Conservation (phyloP, 2,113 vertebrate genomes). For the Pachycephala philippinensis region DNA sequence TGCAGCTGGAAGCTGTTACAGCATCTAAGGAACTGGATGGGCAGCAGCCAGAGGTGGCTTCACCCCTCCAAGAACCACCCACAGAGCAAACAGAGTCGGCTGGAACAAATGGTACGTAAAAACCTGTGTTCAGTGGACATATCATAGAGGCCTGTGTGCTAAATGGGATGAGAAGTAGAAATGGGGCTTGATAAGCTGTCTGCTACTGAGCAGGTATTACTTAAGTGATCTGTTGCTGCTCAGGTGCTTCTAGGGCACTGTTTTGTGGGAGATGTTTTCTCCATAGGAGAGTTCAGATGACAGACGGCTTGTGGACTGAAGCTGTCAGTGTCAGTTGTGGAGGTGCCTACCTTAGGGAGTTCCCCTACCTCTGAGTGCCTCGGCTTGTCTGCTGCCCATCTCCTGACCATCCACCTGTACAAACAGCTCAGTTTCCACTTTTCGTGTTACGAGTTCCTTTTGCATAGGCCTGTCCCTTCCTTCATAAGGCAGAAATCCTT, state of each 20-base stretch:
- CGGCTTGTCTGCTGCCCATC: not conserved
- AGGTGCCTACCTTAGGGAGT: not conserved
- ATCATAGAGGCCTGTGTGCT: not conserved
- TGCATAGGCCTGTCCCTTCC: not conserved
- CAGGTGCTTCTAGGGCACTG: not conserved
- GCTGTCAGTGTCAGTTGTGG: not conserved
- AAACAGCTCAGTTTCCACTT: not conserved
- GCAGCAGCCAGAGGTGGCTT: not conserved
- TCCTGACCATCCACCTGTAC: not conserved
- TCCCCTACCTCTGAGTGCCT: not conserved
- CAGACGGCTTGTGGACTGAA: not conserved
- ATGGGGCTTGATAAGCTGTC: not conserved
- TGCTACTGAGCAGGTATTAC: not conserved
- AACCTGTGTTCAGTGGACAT: not conserved
- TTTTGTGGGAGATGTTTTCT: not conserved
- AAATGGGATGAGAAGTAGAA: not conserved
- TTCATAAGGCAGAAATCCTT: not conserved
- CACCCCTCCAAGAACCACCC: not conserved
- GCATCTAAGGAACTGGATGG: not conserved
- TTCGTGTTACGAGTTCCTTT: not conserved
- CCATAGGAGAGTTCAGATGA: not conserved
- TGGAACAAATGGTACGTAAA: slow-evolving; percentile 51
- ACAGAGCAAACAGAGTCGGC: not conserved
- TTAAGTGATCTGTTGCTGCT: not conserved
- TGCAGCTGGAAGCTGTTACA: not conserved